phyloP scores from a whole-genome alignment of 2,113 vertebrate species.

The Corythornis cristatus region DNA sequence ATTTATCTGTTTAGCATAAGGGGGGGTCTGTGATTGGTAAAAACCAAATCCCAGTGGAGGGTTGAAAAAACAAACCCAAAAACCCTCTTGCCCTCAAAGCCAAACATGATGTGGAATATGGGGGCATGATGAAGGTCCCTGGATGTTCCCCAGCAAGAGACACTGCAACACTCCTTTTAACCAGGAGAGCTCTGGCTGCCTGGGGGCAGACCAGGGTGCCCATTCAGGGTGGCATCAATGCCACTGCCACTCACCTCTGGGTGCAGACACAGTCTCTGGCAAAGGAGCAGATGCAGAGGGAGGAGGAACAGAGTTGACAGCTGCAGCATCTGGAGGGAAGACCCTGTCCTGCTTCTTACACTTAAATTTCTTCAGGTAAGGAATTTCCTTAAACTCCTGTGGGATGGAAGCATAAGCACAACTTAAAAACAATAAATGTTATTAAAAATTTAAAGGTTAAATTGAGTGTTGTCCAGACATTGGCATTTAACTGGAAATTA shows the following conservation, averaged over 20 bases:
- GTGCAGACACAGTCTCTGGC: constrained; percentile 20
- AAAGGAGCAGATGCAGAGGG: constrained; percentile 51
- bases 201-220: neutral
- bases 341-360: constrained; percentile 88
- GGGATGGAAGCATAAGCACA: neutral
- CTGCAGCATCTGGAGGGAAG: constrained; percentile 78
- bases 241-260: constrained; percentile 48
- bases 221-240: neutral
- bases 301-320: neutral
- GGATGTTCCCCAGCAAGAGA: neutral
- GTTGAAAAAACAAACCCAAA: neutral
- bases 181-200: neutral
- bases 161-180: neutral
- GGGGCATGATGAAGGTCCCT: neutral
- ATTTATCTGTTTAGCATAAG: neutral
- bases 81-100: neutral
- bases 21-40: neutral
- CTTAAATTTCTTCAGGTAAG: constrained; percentile 95
- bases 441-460: neutral
- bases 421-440: neutral
- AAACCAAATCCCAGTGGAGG: neutral
- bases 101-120: neutral
- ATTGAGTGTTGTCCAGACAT: neutral
- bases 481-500: neutral
- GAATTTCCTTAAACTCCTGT: constrained; percentile 91